These are phyloP conservation scores for Pyrochroa serraticornis DNA, from an alignment of 2,888 invertebrate species.

Conservation along the genomic window DNA sequence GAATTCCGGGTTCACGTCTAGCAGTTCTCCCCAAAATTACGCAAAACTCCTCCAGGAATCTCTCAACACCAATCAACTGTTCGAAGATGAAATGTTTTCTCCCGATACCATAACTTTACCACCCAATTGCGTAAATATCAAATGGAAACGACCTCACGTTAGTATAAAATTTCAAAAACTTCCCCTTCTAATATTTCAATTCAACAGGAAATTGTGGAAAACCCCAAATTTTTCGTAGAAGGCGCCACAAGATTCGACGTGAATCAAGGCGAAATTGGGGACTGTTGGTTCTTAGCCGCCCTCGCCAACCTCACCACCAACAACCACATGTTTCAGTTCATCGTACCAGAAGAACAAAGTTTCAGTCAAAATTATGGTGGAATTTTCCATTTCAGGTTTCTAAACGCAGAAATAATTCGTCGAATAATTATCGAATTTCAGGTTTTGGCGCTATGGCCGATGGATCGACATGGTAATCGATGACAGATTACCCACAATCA, in stretches of 20 bases:
- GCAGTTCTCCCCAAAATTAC: constrained; percentile 64
- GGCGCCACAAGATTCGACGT: constrained; percentile 96
- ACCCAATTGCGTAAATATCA: constrained; percentile 4
- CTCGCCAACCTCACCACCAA: constrained; percentile 90
- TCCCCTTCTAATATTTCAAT: constrained; percentile 33
- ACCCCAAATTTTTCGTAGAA: constrained; percentile 88
- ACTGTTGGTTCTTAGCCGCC: constrained; percentile 95
- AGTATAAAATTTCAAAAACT: constrained; percentile 2
- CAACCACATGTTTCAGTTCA: constrained; percentile 82
- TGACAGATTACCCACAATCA: constrained; percentile 84
- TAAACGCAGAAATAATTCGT: too few species aligned
- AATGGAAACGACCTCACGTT: constrained; percentile 35
- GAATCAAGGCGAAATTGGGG: constrained; percentile 94
- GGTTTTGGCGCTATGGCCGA: constrained; percentile 91
- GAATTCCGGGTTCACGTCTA: constrained; percentile 67
- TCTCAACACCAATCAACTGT: constrained; percentile 73
- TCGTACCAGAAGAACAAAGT: constrained; percentile 92
- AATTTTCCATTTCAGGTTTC: constrained; percentile 87
- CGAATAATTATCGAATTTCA: constrained; percentile 41
- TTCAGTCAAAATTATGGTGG: constrained; percentile 93
- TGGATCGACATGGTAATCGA: constrained; percentile 94
- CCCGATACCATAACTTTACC: constrained; percentile 55
- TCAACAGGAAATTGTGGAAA: constrained; percentile 77
- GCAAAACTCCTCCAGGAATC: constrained; percentile 69
- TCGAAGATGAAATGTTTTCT: constrained; percentile 89